Conservation (phyloP, 2,888 invertebrate species). For the Eremobia ochroleuca region DNA sequence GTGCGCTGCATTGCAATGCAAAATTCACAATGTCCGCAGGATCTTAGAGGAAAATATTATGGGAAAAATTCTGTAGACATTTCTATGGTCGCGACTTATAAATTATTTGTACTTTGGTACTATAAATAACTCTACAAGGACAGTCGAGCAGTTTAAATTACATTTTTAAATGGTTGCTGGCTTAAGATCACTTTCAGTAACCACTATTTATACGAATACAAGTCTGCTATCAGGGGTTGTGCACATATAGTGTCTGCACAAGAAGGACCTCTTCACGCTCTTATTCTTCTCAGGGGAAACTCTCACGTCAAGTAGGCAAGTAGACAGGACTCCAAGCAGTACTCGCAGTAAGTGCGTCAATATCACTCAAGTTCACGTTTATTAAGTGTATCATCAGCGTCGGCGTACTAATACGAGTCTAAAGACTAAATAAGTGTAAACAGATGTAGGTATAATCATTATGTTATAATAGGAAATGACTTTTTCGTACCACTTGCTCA, state of each 20-base stretch:
- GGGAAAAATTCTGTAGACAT: constrained; percentile 39
- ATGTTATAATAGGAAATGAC: too few species aligned
- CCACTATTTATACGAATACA: neutral
- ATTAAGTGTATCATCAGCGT: constrained; percentile 15
- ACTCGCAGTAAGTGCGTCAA: constrained; percentile 40
- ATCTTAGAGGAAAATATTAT: constrained; percentile 39
- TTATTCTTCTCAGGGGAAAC: constrained; percentile 31
- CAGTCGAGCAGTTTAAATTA: neutral
- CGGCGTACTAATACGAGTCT: constrained; percentile 10
- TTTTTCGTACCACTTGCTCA: too few species aligned
- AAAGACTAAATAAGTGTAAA: neutral
- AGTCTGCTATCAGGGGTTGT: neutral
- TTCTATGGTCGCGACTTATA: neutral
- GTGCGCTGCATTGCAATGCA: constrained; percentile 78
- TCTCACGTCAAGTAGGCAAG: constrained; percentile 37
- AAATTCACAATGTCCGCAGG: constrained; percentile 58
- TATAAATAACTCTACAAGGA: neutral
- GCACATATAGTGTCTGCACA: constrained; percentile 8
- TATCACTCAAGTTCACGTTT: constrained; percentile 32
- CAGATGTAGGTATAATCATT: neutral
- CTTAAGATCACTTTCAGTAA: neutral
- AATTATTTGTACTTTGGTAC: neutral
- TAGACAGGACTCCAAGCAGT: constrained; percentile 28
- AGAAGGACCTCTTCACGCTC: constrained; percentile 12
- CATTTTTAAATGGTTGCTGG: neutral